phyloP scores from a whole-genome alignment of 2,113 vertebrate species.

The Plecturocebus donacophilus region DNA sequence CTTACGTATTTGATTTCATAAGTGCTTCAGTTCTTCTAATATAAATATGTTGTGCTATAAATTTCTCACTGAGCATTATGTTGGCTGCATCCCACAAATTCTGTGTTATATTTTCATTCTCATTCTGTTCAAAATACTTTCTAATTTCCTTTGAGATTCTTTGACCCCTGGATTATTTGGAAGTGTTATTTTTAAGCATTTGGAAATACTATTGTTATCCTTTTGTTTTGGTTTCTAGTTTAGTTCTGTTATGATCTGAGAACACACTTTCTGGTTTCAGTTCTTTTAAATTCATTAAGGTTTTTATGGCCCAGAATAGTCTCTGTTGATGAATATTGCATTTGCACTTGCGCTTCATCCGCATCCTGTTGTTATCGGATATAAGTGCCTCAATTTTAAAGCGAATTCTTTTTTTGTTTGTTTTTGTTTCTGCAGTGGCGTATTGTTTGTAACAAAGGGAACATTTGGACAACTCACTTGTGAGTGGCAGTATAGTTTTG shows the following conservation, averaged over 20 bases:
- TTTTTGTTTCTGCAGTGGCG: conserved; percentile 86
- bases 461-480: conserved; percentile 97
- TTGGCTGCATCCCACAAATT: background rate
- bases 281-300: conserved; percentile 23
- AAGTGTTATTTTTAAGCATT: background rate
- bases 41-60: background rate
- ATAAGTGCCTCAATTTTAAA: conserved; percentile 31
- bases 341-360: background rate
- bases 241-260: conserved; percentile 18
- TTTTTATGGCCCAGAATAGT: background rate
- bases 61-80: background rate
- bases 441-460: conserved; percentile 97
- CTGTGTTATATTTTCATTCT: background rate
- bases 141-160: conserved; percentile 20
- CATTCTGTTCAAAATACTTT: conserved; percentile 33
- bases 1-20: background rate
- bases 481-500: conserved; percentile 97
- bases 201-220: background rate
- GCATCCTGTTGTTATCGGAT: background rate
- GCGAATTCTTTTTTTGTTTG: background rate
- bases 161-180: conserved; percentile 30
- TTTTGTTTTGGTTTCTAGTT: conserved; percentile 41
- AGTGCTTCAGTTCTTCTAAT: conserved; percentile 19
- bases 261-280: background rate
- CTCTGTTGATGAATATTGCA: background rate